phyloP scores from a whole-genome alignment of 2,888 invertebrate genomes.

The Idaea dimidiata region DNA sequence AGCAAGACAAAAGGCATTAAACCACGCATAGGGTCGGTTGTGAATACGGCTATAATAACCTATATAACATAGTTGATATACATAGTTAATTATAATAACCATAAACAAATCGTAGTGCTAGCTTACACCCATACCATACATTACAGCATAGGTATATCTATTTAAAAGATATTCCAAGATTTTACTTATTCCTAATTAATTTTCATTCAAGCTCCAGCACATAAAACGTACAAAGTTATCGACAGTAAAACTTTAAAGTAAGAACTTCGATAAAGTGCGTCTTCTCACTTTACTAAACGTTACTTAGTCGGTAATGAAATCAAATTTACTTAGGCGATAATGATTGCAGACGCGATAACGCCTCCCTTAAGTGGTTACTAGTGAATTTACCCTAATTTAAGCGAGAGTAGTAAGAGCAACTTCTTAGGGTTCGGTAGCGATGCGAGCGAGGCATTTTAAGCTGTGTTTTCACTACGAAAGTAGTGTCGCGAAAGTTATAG shows the following conservation, averaged over 20 bases:
- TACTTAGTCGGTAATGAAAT: conserved; percentile 41
- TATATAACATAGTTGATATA: no score
- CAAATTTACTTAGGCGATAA: not conserved
- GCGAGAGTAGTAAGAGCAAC: conserved; percentile 8
- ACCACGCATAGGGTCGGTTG: no score
- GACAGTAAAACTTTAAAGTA: conserved; percentile 35
- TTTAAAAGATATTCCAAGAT: no score
- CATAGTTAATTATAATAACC: no score
- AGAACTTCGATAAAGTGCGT: conserved; percentile 58
- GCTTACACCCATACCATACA: no score
- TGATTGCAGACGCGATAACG: conserved; percentile 41
- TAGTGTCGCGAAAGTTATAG: no score
- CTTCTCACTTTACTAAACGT: conserved; percentile 58
- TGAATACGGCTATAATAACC: no score
- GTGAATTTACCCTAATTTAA: conserved; percentile 7
- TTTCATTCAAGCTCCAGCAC: conserved; percentile 21
- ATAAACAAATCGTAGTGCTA: no score
- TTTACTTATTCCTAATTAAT: conserved; percentile 13
- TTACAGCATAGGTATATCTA: no score
- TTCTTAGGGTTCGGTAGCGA: not conserved
- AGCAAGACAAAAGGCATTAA: no score
- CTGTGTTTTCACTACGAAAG: no score
- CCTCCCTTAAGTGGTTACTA: conserved; percentile 29
- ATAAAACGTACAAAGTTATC: conserved; percentile 13
- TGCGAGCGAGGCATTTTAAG: no score